These are phyloP conservation scores for Tillus elongatus DNA, from an alignment of 2,888 invertebrate species.

Conservation along the genomic window DNA sequence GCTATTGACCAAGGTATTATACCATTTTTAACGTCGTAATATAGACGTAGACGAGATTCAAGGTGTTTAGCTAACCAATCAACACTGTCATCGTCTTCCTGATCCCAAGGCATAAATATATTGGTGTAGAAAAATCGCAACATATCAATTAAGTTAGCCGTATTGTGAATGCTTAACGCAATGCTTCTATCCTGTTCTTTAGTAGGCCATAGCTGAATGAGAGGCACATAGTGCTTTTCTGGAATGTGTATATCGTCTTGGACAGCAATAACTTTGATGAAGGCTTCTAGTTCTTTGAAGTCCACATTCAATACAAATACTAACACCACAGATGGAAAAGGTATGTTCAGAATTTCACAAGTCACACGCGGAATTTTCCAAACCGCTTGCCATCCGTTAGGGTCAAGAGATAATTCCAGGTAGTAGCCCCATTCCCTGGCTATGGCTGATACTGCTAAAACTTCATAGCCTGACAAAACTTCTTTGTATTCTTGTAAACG, in stretches of 20 bases:
- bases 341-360: constrained; percentile 55
- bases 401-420: constrained; percentile 52
- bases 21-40: constrained; percentile 50
- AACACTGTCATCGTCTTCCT: constrained; percentile 53
- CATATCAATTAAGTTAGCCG: constrained; percentile 56
- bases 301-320: constrained; percentile 51
- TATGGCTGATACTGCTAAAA: constrained; percentile 45
- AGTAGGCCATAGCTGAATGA: constrained; percentile 57
- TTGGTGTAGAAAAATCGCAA: constrained; percentile 57
- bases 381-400: constrained; percentile 59
- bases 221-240: constrained; percentile 50
- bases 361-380: constrained; percentile 59
- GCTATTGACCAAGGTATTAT: constrained; percentile 44
- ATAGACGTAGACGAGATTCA: constrained; percentile 47
- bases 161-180: constrained; percentile 49
- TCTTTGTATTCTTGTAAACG: constrained; percentile 47
- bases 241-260: constrained; percentile 55
- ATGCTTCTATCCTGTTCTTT: constrained; percentile 49
- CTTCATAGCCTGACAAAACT: constrained; percentile 42
- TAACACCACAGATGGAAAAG: constrained; percentile 56
- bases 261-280: constrained; percentile 53
- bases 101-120: constrained; percentile 64
- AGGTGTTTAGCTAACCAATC: constrained; percentile 51
- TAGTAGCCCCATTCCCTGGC: constrained; percentile 48
- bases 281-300: constrained; percentile 47